Evolutionary conservation across 2,888 invertebrate species (phyloP), one percentile per base, ranked within the genome.

Genomic region (Heliconius aoede): DNA sequence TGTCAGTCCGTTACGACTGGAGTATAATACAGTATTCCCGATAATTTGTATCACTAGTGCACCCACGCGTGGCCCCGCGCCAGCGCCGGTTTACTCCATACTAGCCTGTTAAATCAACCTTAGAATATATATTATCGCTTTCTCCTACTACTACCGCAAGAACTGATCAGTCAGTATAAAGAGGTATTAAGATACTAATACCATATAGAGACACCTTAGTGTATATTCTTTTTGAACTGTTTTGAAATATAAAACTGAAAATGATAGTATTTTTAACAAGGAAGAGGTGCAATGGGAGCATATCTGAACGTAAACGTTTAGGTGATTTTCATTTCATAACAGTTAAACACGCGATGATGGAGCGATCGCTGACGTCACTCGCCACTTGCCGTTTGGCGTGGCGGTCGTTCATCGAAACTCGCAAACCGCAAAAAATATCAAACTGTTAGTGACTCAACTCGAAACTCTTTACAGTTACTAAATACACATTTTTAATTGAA

Each of bases 311-410:
- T 72, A 73, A 76, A 76, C 74, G 74, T 61, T 76, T 72, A 55
- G 58, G 30, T 40, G 62, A 78, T 77, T 78, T 71, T 74, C 78
- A 80, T 81, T 79, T 80, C 80, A 80, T 81, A 80, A 79, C 80
- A 78, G 78, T 78, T 80, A 77, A 80, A 80, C 76, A 80, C 73
- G 68, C 67, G 80, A 78, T 81, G 80, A 80, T 81, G 73, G 80
- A 80, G 74, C 75, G 64, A 78, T 76, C 71, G 68, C 61, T 81
- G 77, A 81, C 79, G 81, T 80, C 78, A 76, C 76, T 75, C 75
- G 80, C 78, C 78, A 65, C 28, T 36, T 18, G 76, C 64, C 72
- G 64, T 65, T 36, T 18, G 76, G 71, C 72, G 64, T 65, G 65
- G 65, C 40, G 65, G 69, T 78, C 73, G 71, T 32, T 72, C 46